Evolutionary conservation across 2,113 vertebrate species (phyloP), one percentile per base, ranked within the genome.

Genomic region (Perca flavescens): DNA sequence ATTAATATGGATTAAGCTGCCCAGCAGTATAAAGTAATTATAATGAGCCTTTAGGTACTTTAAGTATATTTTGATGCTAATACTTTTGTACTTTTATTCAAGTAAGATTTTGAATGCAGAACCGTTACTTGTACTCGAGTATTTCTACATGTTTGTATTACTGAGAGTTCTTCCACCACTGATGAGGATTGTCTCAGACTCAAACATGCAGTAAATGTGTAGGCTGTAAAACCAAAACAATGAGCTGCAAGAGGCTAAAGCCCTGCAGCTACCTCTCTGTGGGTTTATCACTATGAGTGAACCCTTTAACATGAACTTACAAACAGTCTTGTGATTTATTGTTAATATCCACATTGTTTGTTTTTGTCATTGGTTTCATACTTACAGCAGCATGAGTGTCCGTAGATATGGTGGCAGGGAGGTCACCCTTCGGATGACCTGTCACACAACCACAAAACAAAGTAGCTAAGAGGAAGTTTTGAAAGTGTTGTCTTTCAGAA

Each of bases 331-430:
- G 14, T 28, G 14, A 60, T 63, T n/a, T 31, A 9, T 9, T 60
- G 61, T 63, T n/a, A 6, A 63, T 13, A 15, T 22, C 40, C 6
- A 25, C 3, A 46, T 14, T 5, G 3, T 52, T 67, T 72, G 16
- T 16, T 15, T 19, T 4, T 13, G 47, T 28, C 2, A 10, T n/a
- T 64, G 15, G 25, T 54, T 53, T 61, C 5, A 31, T 73, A 84
- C 90, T 92, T 67, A 93, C 92, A 54, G 84, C 28, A 46, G 80
- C 69, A 1, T 80, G 62, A 14, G 65, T 72, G 67, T 79, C 76
- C 47, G 62, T 43, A 10, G 84, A 17, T 15, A 10, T 0, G 5
- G 83, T 76, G 34, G 82, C 61, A 2, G 17, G 5, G 3, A 12
- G 1, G 10, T 15, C 17, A 17, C 19, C 53, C 28, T 17, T 21